Evolutionary conservation across 2,113 vertebrate genomes (phyloP), one percentile per base, ranked within the genome.

Genomic region (Callipepla squamata): DNA sequence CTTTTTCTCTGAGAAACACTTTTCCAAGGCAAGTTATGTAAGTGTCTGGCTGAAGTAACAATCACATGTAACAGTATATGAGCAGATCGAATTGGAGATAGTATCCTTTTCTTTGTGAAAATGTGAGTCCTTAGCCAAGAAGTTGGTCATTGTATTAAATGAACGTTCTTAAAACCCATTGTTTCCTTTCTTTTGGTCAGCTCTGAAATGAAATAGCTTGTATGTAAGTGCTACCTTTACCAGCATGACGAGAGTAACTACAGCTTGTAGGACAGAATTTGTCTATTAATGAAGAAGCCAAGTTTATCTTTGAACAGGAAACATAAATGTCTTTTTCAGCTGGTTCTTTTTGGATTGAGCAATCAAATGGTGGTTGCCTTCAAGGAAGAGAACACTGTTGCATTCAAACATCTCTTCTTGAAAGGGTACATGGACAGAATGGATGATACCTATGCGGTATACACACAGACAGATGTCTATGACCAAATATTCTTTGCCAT

Each of bases 321-420:
- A 80, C 75, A 32, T 7, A 45, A 78, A 77, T 62, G 6, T 94
- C n/a, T 90, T 63, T 94, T 97, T 81, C 96, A 99, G 99, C 97
- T 99, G 44, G 98, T 99, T n/a, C 96, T 98, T 57, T 99, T 99
- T 92, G 99, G 99, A 34, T 90, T 99, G 92, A 99, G 98, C 96
- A 99, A 99, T 81, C 98, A 99, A 95, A 99, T 99, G 99, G 98
- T 99, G 91, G 99, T 99, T 72, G 98, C 98, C 65, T 99, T 99
- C 97, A 99, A 99, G 96, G 98, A 99, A 36, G 98, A 99, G 85
- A 99, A 98, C 91, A 98, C 98, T 16, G 82, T 98, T 82, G 98
- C 98, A 9, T 99, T 99, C 96, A 99, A 98, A 92, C 98, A 99
- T 68, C 97, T 99, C 58, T 99, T 99, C 78, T 97, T 99, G 45